Percentiles rank a stretch among this genome's conserved stretches.
Evolutionary conservation across 2,888 invertebrate species (phyloP).

Genomic region (Toxonevra muliebris): DNA sequence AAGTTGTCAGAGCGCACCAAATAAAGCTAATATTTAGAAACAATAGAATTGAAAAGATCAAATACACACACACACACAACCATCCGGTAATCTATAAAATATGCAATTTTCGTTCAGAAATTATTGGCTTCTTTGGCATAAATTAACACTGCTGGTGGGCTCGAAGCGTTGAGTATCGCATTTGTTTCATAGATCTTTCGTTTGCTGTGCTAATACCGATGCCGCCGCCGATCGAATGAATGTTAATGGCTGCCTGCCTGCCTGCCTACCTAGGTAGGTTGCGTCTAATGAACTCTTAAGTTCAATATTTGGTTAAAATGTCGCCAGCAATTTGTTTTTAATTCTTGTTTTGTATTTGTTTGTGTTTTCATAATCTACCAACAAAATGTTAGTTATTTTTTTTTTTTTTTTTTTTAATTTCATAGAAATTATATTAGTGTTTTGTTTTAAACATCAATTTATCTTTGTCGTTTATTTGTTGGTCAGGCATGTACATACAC

Average conservation of each 20-base stretch:
- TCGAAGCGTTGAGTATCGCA: neutral
- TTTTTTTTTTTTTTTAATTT: too few species aligned
- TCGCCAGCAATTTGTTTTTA: neutral
- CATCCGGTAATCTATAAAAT: conserved; percentile 1
- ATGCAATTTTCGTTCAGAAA: conserved; percentile 11
- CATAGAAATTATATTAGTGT: neutral
- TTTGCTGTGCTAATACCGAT: neutral
- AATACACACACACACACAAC: too few species aligned
- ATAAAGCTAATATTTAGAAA: neutral
- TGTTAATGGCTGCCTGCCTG: neutral
- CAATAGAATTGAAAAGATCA: neutral
- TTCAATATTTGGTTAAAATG: neutral
- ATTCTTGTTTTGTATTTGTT: neutral
- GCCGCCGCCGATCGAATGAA: neutral
- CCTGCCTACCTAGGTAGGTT: neutral
- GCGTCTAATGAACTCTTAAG: conserved; percentile 4
- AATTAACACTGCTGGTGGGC: conserved; percentile 30
- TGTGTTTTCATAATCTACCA: conserved; percentile 2
- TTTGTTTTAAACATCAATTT: neutral
- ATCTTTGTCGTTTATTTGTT: neutral
- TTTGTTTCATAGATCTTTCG: neutral
- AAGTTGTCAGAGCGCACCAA: conserved; percentile 12
- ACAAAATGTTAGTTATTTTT: neutral
- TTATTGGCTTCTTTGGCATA: conserved; percentile 22
- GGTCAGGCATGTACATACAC: neutral